Evolutionary conservation across 2,113 vertebrate species (phyloP).

Genomic region (Pyxicephalus adspersus): DNA sequence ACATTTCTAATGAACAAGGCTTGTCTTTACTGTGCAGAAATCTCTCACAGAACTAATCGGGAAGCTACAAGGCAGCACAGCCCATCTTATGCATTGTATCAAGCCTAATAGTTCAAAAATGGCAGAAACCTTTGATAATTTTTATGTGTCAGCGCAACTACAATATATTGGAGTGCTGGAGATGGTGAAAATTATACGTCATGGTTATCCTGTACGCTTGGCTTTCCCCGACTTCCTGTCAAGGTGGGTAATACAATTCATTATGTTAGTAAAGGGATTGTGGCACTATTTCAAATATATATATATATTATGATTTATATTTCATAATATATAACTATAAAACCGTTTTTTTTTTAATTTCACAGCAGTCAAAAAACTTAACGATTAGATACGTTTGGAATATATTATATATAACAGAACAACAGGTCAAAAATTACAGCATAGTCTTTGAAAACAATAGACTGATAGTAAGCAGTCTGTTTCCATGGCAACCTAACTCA

Average conservation of each 20-base stretch:
- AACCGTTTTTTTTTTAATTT: no score
- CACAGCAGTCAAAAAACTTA: no score
- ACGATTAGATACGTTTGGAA: no score
- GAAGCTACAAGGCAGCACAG: conserved; percentile 81
- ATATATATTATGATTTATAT: no score
- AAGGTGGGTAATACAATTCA: conserved; percentile 72
- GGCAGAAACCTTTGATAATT: conserved; percentile 84
- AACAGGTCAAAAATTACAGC: no score
- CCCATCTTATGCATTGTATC: conserved; percentile 89
- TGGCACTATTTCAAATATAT: no score
- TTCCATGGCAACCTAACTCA: no score
- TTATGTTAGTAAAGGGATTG: neutral
- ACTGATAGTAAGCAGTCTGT: no score
- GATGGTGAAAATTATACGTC: conserved; percentile 89
- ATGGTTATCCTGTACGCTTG: conserved; percentile 87
- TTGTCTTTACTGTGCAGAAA: conserved; percentile 71
- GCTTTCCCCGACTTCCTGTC: conserved; percentile 85
- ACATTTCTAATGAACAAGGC: conserved; percentile 1
- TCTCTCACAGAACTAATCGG: conserved; percentile 83
- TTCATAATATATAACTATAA: no score
- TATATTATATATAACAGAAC: no score
- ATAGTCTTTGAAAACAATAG: no score
- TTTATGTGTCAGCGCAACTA: conserved; percentile 89
- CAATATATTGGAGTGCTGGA: conserved; percentile 90
- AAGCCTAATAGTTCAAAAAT: conserved; percentile 81